phyloP scores from a whole-genome alignment of 2,113 vertebrate species.

The Fregetta grallaria region DNA sequence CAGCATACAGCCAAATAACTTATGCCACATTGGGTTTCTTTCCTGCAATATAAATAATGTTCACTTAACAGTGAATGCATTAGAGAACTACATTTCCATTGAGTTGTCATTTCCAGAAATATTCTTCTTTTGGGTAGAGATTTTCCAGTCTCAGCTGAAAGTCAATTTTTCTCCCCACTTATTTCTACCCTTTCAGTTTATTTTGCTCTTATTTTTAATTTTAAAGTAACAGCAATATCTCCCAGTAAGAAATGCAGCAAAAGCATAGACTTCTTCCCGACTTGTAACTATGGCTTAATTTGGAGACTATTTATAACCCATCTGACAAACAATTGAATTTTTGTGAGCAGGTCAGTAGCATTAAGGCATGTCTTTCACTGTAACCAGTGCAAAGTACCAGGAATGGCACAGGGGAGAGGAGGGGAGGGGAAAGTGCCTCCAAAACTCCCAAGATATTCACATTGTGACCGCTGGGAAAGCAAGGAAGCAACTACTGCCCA shows the following conservation, averaged over 20 bases:
- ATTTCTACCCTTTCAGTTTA: neutral
- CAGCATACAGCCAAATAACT: neutral
- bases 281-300: neutral
- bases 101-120: slow-evolving; percentile 39
- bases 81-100: neutral
- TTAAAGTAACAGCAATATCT: neutral
- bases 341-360: neutral
- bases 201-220: slow-evolving; percentile 8
- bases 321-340: neutral
- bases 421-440: neutral
- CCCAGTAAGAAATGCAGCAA: neutral
- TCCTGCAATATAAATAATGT: slow-evolving; percentile 29
- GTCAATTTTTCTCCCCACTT: neutral
- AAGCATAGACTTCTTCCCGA: neutral
- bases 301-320: neutral
- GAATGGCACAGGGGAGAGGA: neutral
- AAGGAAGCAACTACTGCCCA: neutral
- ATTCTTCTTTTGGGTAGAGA: slow-evolving; percentile 12
- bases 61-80: slow-evolving; percentile 39
- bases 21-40: neutral
- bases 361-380: neutral
- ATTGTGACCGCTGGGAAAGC: neutral
- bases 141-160: slow-evolving; percentile 2
- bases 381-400: neutral
- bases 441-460: neutral